These are phyloP conservation scores for Percopsis omiscomaycus DNA, from an alignment of 2,797 vertebrate species.

Conservation along the genomic window DNA sequence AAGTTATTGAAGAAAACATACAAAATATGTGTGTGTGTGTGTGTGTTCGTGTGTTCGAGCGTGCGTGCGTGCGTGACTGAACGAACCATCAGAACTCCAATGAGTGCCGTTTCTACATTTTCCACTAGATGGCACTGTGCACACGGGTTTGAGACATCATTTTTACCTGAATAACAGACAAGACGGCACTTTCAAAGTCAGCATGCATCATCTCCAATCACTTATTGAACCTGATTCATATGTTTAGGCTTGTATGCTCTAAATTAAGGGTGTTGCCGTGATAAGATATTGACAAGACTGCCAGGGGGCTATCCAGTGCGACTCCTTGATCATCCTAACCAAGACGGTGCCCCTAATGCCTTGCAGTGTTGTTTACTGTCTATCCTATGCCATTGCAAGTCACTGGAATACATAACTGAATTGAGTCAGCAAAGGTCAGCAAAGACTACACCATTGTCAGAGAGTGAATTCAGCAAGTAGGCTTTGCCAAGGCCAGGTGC, in stretches of 20 bases:
- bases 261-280: conserved; percentile 33
- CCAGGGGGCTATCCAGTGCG: background rate
- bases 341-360: conserved; percentile 22
- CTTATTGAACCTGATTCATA: conserved; percentile 51
- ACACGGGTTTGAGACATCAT: conserved; percentile 31
- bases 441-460: conserved; percentile 41
- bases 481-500: conserved; percentile 51
- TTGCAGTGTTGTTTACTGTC: conserved; percentile 22
- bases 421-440: conserved; percentile 67
- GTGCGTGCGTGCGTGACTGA: background rate
- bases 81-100: background rate
- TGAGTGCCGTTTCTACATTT: background rate
- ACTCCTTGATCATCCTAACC: background rate
- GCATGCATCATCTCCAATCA: conserved; percentile 49
- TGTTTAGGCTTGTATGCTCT: conserved; percentile 47
- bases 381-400: conserved; percentile 8
- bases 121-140: conserved; percentile 74
- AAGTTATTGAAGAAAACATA: background rate
- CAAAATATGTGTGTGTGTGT: background rate
- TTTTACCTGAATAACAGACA: background rate
- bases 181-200: conserved; percentile 31
- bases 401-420: conserved; percentile 38
- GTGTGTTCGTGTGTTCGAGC: background rate
- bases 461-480: conserved; percentile 57
- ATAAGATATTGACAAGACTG: conserved; percentile 19